Percentiles rank a stretch among this genome's conserved stretches.
These are phyloP conservation scores for Toxostoma redivivum DNA, from an alignment of 2,113 vertebrate genomes.

Conservation along the genomic window DNA sequence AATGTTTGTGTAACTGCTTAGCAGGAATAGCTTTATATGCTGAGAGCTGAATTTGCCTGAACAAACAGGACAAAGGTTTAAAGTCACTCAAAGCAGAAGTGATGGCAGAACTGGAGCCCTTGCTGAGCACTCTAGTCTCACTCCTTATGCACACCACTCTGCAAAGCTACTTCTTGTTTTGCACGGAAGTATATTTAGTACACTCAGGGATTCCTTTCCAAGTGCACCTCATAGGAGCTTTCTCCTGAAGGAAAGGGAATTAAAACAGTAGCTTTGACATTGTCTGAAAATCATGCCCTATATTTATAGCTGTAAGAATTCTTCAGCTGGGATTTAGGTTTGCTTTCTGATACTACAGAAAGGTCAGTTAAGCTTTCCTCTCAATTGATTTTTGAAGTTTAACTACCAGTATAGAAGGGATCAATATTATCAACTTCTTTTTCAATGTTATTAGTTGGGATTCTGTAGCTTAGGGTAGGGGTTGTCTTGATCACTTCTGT, in stretches of 20 bases:
- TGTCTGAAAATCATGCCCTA: slow-evolving; percentile 40
- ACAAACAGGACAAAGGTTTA: neutral
- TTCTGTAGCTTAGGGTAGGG: slow-evolving; percentile 12
- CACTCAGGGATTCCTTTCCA: slow-evolving; percentile 71
- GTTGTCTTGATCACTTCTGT: slow-evolving; percentile 44
- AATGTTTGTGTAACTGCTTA: neutral
- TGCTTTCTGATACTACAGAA: slow-evolving; percentile 53
- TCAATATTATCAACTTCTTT: slow-evolving; percentile 49
- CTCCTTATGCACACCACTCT: neutral
- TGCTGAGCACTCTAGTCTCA: neutral
- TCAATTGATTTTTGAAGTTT: slow-evolving; percentile 65
- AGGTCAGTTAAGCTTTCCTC: slow-evolving; percentile 57
- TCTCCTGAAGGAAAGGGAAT: slow-evolving; percentile 47
- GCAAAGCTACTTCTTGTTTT: slow-evolving; percentile 43
- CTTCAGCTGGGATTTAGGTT: slow-evolving; percentile 43
- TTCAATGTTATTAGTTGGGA: slow-evolving; percentile 58
- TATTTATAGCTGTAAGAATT: slow-evolving; percentile 61
- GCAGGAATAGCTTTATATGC: neutral
- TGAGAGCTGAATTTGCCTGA: neutral
- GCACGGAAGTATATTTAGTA: neutral
- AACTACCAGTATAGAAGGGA: slow-evolving; percentile 44
- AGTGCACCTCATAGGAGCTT: slow-evolving; percentile 30
- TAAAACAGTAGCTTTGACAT: slow-evolving; percentile 24
- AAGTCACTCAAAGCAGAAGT: neutral
- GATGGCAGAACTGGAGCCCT: neutral